Evolutionary conservation across 2,888 invertebrate species (phyloP).

Genomic region (Teinopalpus imperialis): DNA sequence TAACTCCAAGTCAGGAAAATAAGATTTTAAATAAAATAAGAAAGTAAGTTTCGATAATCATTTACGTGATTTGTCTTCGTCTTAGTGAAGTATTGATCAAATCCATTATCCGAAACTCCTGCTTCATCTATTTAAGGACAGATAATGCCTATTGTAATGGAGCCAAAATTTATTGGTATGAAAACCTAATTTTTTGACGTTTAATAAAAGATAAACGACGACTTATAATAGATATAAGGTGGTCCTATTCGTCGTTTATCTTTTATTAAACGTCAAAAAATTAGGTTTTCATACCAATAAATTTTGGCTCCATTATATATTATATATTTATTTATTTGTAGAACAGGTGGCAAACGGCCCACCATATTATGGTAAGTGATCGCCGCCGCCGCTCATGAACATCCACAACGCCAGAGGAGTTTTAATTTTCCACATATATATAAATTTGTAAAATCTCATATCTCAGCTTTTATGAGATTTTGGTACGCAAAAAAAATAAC

Average conservation of each 20-base stretch:
- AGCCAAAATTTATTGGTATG: conserved; percentile 5
- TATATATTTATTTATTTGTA: not conserved
- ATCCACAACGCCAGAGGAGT: too few species aligned
- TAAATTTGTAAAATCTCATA: too few species aligned
- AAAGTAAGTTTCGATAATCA: too few species aligned
- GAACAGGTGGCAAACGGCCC: too few species aligned
- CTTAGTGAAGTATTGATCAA: conserved; percentile 6
- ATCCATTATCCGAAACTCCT: conserved; percentile 8
- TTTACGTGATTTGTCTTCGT: conserved; percentile 11
- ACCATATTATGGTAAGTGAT: too few species aligned
- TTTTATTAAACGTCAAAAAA: conserved; percentile 24
- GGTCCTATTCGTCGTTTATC: not conserved
- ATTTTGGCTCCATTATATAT: conserved; percentile 4
- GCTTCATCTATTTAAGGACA: conserved; percentile 1
- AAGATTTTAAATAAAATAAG: too few species aligned
- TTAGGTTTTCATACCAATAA: conserved; percentile 11
- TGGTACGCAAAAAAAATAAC: too few species aligned
- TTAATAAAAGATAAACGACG: conserved; percentile 1
- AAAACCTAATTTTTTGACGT: conserved; percentile 25
- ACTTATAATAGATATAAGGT: too few species aligned
- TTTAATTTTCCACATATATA: too few species aligned
- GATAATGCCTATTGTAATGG: conserved; percentile 6
- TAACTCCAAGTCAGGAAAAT: too few species aligned
- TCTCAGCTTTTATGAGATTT: too few species aligned
- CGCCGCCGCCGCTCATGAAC: too few species aligned